Evolutionary conservation across 1,140 invertebrate genomes (phyloP).

Genomic region (Heliconius melpomene): DNA sequence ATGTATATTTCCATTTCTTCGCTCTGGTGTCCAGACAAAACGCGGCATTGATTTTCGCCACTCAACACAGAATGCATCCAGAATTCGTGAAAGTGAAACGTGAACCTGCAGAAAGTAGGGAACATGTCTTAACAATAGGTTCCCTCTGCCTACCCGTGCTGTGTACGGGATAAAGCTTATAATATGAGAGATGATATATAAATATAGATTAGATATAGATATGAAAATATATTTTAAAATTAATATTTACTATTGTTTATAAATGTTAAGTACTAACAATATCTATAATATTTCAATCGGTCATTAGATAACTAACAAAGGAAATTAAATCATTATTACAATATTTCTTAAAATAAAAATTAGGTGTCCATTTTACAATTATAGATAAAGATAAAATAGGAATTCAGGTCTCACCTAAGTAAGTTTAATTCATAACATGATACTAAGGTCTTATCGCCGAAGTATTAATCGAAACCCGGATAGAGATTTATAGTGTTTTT

Average conservation of each 20-base stretch:
- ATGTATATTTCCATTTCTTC: no score
- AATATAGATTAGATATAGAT: no score
- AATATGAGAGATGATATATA: no score
- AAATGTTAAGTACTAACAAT: background rate
- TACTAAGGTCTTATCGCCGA: constrained; percentile 8
- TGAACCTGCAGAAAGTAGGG: no score
- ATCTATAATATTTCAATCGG: background rate
- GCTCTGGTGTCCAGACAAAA: no score
- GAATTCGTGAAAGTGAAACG: no score
- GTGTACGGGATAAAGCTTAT: no score
- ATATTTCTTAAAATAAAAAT: background rate
- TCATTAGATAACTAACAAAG: background rate
- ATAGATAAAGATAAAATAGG: background rate
- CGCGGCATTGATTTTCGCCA: no score
- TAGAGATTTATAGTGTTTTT: constrained; percentile 19
- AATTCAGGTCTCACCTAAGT: constrained; percentile 23
- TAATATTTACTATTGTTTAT: background rate
- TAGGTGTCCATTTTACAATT: background rate
- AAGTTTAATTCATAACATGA: background rate
- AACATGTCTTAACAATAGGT: no score
- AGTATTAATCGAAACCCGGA: constrained; percentile 22
- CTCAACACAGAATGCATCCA: fast-evolving
- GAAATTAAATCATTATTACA: background rate
- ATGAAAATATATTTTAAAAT: no score
- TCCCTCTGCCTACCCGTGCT: no score